Evolutionary conservation across 2,888 invertebrate species (phyloP).

Genomic region (Axea sp.): DNA sequence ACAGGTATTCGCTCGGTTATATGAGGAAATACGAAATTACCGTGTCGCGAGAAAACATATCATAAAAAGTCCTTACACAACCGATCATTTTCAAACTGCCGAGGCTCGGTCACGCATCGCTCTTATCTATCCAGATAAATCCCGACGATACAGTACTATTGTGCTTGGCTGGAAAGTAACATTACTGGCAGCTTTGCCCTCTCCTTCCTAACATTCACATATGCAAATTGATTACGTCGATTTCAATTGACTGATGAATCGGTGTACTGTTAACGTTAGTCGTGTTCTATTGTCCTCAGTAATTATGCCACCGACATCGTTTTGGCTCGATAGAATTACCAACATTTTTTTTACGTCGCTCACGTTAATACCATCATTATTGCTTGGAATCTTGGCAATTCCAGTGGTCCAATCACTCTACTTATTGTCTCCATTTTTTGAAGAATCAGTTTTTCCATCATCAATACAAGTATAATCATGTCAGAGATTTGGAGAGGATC

Average conservation of each 20-base stretch:
- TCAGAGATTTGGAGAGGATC: too few relatives aligned
- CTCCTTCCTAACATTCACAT: constrained; percentile 27
- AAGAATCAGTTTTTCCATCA: constrained; percentile 62
- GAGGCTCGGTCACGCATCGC: constrained; percentile 9
- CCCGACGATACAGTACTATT: constrained; percentile 11
- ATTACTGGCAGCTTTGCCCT: neutral
- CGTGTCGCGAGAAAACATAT: constrained; percentile 42
- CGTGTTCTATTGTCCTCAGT: constrained; percentile 16
- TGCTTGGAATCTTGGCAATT: constrained; percentile 71
- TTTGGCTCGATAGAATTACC: constrained; percentile 65
- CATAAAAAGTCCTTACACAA: constrained; percentile 58
- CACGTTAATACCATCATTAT: constrained; percentile 73
- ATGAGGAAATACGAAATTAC: constrained; percentile 65
- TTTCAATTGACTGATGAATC: constrained; percentile 24
- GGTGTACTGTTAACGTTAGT: constrained; percentile 36
- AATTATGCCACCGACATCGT: constrained; percentile 66
- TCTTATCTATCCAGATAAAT: constrained; percentile 42
- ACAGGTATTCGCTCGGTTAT: constrained; percentile 55
- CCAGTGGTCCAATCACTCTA: constrained; percentile 74
- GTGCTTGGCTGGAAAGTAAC: constrained; percentile 8
- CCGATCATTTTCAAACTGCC: constrained; percentile 35
- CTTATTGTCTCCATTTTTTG: constrained; percentile 72
- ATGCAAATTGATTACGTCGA: constrained; percentile 47
- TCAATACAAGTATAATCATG: too few relatives aligned
- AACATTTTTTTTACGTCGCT: constrained; percentile 70